These are phyloP conservation scores for Pteronotus mesoamericanus DNA, from an alignment of 2,797 vertebrate genomes.

Conservation along the genomic window DNA sequence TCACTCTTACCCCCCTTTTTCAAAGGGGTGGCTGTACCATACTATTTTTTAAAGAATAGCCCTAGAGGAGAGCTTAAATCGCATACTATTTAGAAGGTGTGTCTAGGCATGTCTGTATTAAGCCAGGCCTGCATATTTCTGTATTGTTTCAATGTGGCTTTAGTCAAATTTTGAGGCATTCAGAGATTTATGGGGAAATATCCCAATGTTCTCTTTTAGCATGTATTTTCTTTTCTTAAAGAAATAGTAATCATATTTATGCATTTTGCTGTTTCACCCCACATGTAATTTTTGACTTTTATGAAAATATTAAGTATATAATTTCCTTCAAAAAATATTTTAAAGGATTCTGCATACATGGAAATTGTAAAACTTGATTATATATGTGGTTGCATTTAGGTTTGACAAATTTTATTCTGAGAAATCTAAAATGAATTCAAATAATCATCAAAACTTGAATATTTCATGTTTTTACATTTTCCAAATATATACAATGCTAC, in stretches of 20 bases:
- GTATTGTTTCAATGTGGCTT: not conserved
- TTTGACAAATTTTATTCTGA: constrained; percentile 29
- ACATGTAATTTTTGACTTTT: not conserved
- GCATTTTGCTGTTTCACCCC: not conserved
- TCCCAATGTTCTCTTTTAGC: not conserved
- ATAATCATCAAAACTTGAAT: not conserved
- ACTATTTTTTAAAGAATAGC: not conserved
- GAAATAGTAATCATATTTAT: not conserved
- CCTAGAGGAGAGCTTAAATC: not conserved
- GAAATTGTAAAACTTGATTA: constrained; percentile 14
- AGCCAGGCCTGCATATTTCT: not conserved
- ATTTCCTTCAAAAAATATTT: not conserved
- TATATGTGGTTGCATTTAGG: not conserved
- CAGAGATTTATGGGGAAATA: not conserved
- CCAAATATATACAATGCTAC: constrained; percentile 14
- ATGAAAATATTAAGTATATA: constrained; percentile 26
- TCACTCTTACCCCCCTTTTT: not conserved
- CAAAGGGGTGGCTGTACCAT: not conserved
- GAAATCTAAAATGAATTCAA: constrained; percentile 37
- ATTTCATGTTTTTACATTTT: constrained; percentile 39
- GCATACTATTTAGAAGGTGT: not conserved
- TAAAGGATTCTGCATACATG: not conserved
- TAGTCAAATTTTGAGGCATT: not conserved
- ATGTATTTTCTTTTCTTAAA: not conserved
- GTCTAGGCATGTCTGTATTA: not conserved